Evolutionary conservation across 1,140 invertebrate genomes (phyloP).

Genomic region (Aethina tumida): DNA sequence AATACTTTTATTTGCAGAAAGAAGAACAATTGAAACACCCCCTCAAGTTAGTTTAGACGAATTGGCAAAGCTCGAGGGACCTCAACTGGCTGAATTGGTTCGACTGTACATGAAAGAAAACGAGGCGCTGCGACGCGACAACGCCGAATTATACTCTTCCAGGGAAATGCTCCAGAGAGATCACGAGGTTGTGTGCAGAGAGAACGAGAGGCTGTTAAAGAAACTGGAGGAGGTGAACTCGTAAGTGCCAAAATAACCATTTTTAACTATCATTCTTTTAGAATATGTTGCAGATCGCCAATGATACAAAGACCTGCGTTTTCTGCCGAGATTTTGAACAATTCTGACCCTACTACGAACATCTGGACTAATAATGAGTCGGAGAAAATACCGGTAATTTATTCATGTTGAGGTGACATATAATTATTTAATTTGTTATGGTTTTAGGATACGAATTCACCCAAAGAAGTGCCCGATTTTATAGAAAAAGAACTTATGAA

Average conservation of each 20-base stretch:
- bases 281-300: slow-evolving; percentile 67
- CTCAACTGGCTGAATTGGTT: slow-evolving; percentile 62
- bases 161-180: slow-evolving; percentile 74
- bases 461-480: slow-evolving; percentile 39
- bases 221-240: slow-evolving; percentile 80
- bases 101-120: slow-evolving; percentile 78
- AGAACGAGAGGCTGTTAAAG: slow-evolving; percentile 79
- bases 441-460: slow-evolving; percentile 7
- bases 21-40: slow-evolving; percentile 33
- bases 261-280: slow-evolving; percentile 33
- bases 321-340: slow-evolving; percentile 44
- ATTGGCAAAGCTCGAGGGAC: slow-evolving; percentile 57
- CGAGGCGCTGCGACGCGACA: slow-evolving; percentile 73
- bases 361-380: slow-evolving; percentile 60
- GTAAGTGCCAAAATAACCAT: slow-evolving; percentile 44
- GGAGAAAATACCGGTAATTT: slow-evolving; percentile 11
- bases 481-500: slow-evolving; percentile 50
- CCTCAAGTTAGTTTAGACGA: slow-evolving; percentile 59
- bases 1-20: slow-evolving; percentile 28
- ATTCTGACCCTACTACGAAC: slow-evolving; percentile 39
- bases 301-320: slow-evolving; percentile 63
- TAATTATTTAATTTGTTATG: slow-evolving; percentile 16
- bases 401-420: slow-evolving; percentile 13
- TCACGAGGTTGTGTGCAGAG: slow-evolving; percentile 79
- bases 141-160: slow-evolving; percentile 71